These are phyloP conservation scores for Philypnodon macrostomus DNA, from an alignment of 2,797 vertebrate genomes.

Conservation along the genomic window DNA sequence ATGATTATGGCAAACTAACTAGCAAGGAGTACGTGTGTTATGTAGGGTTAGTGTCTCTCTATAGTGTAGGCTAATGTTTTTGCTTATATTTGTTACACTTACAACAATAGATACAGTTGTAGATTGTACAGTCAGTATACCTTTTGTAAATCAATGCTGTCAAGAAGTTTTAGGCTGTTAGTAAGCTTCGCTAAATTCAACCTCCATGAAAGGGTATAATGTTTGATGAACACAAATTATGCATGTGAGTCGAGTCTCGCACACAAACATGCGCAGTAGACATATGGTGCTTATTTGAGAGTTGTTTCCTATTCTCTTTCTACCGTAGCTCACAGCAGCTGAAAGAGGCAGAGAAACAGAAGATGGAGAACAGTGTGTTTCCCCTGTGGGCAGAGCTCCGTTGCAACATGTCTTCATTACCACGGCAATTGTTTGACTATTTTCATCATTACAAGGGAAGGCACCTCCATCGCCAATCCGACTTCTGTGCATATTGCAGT, in stretches of 20 bases:
- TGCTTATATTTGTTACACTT: too few relatives aligned
- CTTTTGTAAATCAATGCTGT: constrained; percentile 11
- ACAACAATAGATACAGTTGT: too few relatives aligned
- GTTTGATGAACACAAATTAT: constrained; percentile 55
- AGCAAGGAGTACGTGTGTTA: too few relatives aligned
- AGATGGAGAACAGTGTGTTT: constrained; percentile 56
- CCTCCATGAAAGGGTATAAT: constrained; percentile 26
- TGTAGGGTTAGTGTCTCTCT: too few relatives aligned
- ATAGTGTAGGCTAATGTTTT: too few relatives aligned
- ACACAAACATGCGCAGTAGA: constrained; percentile 26
- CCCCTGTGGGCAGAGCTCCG: constrained; percentile 60
- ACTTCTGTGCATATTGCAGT: constrained; percentile 29
- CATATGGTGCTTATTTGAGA: constrained; percentile 61
- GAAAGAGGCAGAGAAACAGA: constrained; percentile 51
- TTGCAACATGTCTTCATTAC: constrained; percentile 70
- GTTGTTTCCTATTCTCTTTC: constrained; percentile 69
- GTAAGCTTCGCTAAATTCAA: constrained; percentile 33
- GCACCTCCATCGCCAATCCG: constrained; percentile 29
- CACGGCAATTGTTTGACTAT: constrained; percentile 54
- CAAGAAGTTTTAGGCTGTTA: constrained; percentile 20
- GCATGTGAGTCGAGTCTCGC: constrained; percentile 27
- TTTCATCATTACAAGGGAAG: constrained; percentile 59
- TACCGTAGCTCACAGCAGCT: constrained; percentile 60
- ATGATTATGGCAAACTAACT: too few relatives aligned
- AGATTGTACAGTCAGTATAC: not conserved